phyloP scores from a whole-genome alignment of 2,888 invertebrate genomes.

The Zaprionus bogoriensis region DNA sequence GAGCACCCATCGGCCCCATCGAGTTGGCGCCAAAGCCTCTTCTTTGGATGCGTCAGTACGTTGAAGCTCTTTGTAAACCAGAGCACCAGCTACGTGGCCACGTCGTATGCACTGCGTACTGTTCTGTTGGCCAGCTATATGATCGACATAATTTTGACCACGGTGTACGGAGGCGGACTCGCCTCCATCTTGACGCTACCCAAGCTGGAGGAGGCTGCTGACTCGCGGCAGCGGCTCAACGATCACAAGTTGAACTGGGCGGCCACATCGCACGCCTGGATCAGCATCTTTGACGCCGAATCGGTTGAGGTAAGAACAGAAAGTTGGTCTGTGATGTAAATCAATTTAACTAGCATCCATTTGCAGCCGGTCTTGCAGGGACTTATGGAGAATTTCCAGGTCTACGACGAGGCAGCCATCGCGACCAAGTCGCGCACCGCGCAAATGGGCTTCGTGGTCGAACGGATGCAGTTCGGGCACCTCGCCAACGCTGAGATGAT shows the following conservation, averaged over 20 bases:
- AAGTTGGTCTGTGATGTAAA: background rate
- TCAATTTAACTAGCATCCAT: background rate
- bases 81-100: constrained; percentile 64
- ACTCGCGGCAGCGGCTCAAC: constrained; percentile 86
- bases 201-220: constrained; percentile 85
- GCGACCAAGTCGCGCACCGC: constrained; percentile 82
- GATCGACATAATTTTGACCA: constrained; percentile 85
- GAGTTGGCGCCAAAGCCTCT: constrained; percentile 53
- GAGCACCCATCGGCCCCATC: constrained; percentile 28
- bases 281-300: constrained; percentile 84
- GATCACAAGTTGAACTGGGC: constrained; percentile 86
- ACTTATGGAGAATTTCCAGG: constrained; percentile 49
- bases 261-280: constrained; percentile 87
- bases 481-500: constrained; percentile 87
- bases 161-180: constrained; percentile 87
- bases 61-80: constrained; percentile 77
- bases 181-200: constrained; percentile 87
- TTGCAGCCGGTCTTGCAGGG: constrained; percentile 49
- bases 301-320: constrained; percentile 80
- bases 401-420: constrained; percentile 49
- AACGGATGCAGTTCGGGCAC: constrained; percentile 86
- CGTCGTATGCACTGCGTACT: constrained; percentile 63
- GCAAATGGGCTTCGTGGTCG: constrained; percentile 86
- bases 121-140: constrained; percentile 75
- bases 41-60: constrained; percentile 68